Evolutionary conservation across 2,113 vertebrate species (phyloP).

Genomic region (Choloepus hoffmanni): DNA sequence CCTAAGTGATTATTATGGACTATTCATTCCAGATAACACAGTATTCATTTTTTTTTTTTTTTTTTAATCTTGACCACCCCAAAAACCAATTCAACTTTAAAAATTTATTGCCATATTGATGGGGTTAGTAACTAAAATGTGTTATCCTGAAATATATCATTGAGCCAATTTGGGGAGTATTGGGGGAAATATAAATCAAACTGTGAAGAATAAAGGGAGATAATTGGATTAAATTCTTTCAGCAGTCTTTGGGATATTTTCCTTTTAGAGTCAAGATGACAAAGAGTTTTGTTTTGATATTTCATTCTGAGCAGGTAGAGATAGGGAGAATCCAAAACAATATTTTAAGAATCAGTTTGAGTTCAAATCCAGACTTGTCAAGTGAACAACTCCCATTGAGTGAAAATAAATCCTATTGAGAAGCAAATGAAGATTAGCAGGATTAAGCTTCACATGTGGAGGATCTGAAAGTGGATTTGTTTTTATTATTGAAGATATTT

Average conservation of each 20-base stretch:
- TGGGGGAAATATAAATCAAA: slow-evolving; percentile 18
- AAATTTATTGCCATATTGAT: not conserved
- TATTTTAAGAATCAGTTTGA: slow-evolving; percentile 67
- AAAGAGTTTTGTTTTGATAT: slow-evolving; percentile 54
- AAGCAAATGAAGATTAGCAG: slow-evolving; percentile 73
- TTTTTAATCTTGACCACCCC: not conserved
- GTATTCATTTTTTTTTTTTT: slow-evolving; percentile 1
- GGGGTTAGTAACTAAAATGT: not conserved
- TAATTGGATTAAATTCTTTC: not conserved
- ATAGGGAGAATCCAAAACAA: not conserved
- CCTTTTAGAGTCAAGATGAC: not conserved
- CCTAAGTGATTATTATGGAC: not conserved
- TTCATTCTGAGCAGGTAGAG: not conserved
- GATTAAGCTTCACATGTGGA: slow-evolving; percentile 74
- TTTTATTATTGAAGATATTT: slow-evolving; percentile 64
- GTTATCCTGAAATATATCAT: not conserved
- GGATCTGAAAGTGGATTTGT: slow-evolving; percentile 72
- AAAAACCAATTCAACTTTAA: not conserved
- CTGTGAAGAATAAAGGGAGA: not conserved
- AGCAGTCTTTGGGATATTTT: not conserved
- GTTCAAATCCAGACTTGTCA: slow-evolving; percentile 61
- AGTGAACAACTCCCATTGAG: slow-evolving; percentile 63
- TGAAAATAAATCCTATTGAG: slow-evolving; percentile 75
- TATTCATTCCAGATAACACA: not conserved
- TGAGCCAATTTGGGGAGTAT: not conserved